A percentile compares a stretch with the other conserved stretches of the same genome.
phyloP scores from a whole-genome alignment of 2,797 vertebrate genomes.

The Hydrophis major region DNA sequence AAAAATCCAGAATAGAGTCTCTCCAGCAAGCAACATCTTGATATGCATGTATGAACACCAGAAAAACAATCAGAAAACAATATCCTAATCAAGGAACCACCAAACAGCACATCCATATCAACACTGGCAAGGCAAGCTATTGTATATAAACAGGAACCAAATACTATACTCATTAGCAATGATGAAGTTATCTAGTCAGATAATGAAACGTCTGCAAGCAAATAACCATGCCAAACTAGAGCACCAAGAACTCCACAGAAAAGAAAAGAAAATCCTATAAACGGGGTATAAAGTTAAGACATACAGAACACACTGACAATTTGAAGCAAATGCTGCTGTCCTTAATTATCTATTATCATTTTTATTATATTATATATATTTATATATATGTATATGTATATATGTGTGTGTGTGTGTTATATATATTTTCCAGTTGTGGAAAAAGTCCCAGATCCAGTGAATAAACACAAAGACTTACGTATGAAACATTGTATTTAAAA shows the following conservation, averaged over 20 bases:
- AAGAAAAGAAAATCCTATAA: neutral
- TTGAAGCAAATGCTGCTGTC: neutral
- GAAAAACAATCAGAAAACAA: neutral
- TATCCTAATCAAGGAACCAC: neutral
- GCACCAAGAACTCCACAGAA: neutral
- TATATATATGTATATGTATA: too few relatives aligned
- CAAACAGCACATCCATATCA: neutral
- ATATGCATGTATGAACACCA: neutral
- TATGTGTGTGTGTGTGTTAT: neutral
- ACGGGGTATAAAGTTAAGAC: neutral
- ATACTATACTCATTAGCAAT: too few relatives aligned
- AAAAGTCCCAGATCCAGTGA: neutral
- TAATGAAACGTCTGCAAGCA: neutral
- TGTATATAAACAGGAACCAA: neutral
- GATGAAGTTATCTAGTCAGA: neutral
- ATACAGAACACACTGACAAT: neutral
- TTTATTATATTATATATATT: too few relatives aligned
- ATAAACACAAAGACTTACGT: constrained; percentile 73
- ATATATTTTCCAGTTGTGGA: neutral
- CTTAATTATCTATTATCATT: neutral
- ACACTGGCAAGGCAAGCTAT: neutral
- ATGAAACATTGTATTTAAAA: constrained; percentile 86
- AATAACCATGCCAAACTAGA: neutral
- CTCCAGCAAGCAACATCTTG: neutral
- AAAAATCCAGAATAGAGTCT: neutral